Evolutionary conservation across 2,888 invertebrate genomes (phyloP), one percentile per base, ranked within the genome.

Genomic region (Macrophya annulata): DNA sequence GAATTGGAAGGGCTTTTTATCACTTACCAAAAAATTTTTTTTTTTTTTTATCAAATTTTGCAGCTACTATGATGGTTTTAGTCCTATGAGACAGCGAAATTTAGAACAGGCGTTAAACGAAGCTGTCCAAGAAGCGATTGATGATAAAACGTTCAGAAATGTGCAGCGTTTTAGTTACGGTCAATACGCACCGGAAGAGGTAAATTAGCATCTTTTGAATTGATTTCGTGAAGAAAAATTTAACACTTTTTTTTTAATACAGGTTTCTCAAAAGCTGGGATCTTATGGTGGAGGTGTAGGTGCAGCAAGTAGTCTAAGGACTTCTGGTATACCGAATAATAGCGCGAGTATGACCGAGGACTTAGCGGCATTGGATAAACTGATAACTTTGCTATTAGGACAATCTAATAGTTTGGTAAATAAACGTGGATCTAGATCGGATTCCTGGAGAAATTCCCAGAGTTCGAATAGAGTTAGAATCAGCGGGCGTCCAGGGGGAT

Each of bases 161-260:
- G 96, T 97, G 37, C 96, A 96, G 90, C 94, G 96, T 86, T 95
- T 96, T 94, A 96, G 96, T 90, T 97, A 96, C 90, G 96, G 96
- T 65, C 96, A 96, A 88, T 96, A 96, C 89, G 95, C 94, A 65
- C 95, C 95, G 21, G 96, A 96, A 59, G 96, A 96, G 94, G 96
- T 96, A 94, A 90, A 90, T 37, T 31, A 25, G 3, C 4, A 31
- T 21, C 31, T 68, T 31, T 10, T 68, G 68, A 17, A 1, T 15
- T 2, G 17, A 6, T 55, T 15, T 15, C 1, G 17, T 31, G 2
- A n/a, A 17, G 1, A 8, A 6, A 37, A 71, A 71, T 37, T 40
- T n/a, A 17, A 40, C 25, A 10, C 74, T 12, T 76, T 31, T 31
- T 31, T 48, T 25, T 76, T 12, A 55, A 17, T 55, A 55, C 82